Percentiles rank a stretch among this genome's conserved stretches.
Conservation (phyloP, 2,113 vertebrate genomes). For the Suncus etruscus region DNA sequence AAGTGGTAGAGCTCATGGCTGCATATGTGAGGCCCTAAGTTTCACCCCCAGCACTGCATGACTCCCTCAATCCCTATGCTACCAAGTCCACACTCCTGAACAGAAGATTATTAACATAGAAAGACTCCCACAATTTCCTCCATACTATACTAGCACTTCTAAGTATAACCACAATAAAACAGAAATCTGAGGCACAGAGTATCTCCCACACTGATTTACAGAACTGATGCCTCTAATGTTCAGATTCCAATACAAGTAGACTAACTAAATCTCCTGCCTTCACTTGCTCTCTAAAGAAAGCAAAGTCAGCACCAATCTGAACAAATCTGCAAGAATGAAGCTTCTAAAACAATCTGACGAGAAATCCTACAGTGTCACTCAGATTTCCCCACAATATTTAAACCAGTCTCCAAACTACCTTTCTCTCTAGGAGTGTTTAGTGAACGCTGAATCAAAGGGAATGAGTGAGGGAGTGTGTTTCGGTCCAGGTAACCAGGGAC, state of each 20-base stretch:
- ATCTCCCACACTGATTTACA: neutral
- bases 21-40: no score
- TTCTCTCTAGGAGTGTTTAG: no score
- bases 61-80: no score
- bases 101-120: no score
- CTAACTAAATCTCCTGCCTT: neutral
- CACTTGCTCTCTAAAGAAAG: neutral
- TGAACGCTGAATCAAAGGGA: neutral
- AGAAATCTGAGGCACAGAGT: no score
- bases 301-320: neutral
- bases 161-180: no score
- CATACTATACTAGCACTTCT: no score
- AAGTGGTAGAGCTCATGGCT: no score
- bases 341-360: neutral
- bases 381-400: neutral
- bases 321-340: neutral
- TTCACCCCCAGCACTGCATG: no score
- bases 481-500: neutral
- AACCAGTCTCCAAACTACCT: no score
- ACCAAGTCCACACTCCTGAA: no score
- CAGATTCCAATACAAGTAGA: neutral
- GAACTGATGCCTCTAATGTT: neutral
- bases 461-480: neutral
- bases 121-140: no score
- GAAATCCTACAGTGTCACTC: neutral